Evolutionary conservation across 2,113 vertebrate species (phyloP), one percentile per base, ranked within the genome.

Genomic region (Probosciger aterrimus): DNA sequence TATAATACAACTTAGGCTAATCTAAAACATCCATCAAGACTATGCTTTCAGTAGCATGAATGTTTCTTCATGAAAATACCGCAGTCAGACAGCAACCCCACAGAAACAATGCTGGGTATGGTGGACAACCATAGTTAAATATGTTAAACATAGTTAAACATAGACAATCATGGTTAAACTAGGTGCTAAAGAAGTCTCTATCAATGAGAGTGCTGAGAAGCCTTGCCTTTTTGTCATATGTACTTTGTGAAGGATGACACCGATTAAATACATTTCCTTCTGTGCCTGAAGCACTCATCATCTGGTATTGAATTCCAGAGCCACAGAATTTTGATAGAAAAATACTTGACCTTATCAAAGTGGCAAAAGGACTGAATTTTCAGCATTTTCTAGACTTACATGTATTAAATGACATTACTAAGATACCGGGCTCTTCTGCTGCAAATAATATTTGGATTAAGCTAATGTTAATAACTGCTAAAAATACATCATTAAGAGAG

Each of bases 361-460:
- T 67, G 50, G 63, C 53, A 84, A 86, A 47, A 93, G 52, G 62
- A 91, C 60, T 90, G 94, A 73, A 95, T 92, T 96, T 95, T 94
- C 92, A 96, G 82, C 92, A 91, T 91, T 96, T 96, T 92, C 78
- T 90, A 62, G 62, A 88, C 76, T 90, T 96, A 76, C 18, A 28
- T 71, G 23, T 92, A 80, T 83, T 96, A 89, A 97, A 95, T 84
- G 78, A 80, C 82, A 95, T 81, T 94, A 74, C 55, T 88, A 84
- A 93, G 76, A 93, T 95, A 96, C 60, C 76, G 93, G 65, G 78
- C 91, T 64, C 83, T 92, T 92, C 69, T 81, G 70, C 87, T 86
- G 89, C 96, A 97, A 96, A 97, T 96, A 97, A 95, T 85, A 80
- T 96, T 97, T 96, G 96, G 96, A 97, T 97, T 97, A 97, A 96